Evolutionary conservation across 2,797 vertebrate species (phyloP).

Genomic region (Amblyopsis hoosieri): DNA sequence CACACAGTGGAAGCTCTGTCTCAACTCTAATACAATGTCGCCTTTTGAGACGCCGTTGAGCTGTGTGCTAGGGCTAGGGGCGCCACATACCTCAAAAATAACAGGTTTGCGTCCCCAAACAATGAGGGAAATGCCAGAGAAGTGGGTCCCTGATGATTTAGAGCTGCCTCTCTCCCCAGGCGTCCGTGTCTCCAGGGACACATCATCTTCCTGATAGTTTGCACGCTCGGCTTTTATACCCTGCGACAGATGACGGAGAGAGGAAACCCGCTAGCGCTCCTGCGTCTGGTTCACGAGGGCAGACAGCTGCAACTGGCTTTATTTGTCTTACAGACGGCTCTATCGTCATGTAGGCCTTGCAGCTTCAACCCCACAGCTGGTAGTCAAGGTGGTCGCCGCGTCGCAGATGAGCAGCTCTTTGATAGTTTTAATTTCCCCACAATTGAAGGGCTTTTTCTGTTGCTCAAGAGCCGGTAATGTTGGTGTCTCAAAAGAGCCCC

Average conservation of each 20-base stretch:
- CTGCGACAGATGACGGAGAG: slow-evolving; percentile 27
- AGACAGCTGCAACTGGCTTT: not conserved
- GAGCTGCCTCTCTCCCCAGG: slow-evolving; percentile 66
- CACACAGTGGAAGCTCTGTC: not conserved
- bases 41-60: not conserved
- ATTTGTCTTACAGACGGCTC: slow-evolving; percentile 21
- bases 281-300: slow-evolving; percentile 13
- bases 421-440: not conserved
- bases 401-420: not conserved
- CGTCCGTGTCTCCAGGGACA: slow-evolving; percentile 59
- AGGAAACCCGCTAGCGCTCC: not conserved
- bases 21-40: not conserved
- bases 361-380: slow-evolving; percentile 18
- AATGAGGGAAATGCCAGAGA: slow-evolving; percentile 59
- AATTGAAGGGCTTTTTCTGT: not conserved
- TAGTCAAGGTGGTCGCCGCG: not conserved
- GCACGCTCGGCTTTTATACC: slow-evolving; percentile 15
- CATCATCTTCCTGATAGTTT: slow-evolving; percentile 37
- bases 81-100: not conserved
- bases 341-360: slow-evolving; percentile 3
- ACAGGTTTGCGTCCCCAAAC: slow-evolving; percentile 15
- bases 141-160: slow-evolving; percentile 79
- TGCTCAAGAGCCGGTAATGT: not conserved
- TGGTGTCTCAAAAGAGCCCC: not conserved
- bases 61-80: not conserved